Conservation (phyloP, 2,113 vertebrate genomes). For the Mustelus asterias region DNA sequence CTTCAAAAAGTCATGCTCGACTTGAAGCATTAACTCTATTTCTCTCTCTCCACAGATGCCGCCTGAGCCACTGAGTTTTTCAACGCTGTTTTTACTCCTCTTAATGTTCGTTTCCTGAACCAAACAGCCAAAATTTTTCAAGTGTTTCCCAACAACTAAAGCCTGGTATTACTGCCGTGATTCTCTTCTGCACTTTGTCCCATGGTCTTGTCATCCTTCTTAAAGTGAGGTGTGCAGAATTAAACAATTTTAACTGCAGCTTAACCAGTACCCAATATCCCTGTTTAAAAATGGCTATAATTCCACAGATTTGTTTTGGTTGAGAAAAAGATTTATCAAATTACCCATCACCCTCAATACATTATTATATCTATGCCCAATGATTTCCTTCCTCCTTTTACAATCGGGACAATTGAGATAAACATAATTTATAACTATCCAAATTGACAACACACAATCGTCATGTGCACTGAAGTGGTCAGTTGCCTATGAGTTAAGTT, state of each 20-base stretch:
- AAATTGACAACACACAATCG: neutral
- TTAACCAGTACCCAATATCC: neutral
- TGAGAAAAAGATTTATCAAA: neutral
- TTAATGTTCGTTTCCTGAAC: no score
- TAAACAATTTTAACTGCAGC: neutral
- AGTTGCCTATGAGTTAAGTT: neutral
- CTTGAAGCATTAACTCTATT: no score
- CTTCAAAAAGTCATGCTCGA: no score
- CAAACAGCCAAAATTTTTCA: no score
- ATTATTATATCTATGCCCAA: neutral
- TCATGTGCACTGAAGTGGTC: neutral
- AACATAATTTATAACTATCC: neutral
- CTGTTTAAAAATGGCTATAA: neutral
- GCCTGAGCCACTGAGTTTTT: no score
- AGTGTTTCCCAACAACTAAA: no score
- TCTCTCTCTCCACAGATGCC: no score
- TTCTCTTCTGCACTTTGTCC: no score
- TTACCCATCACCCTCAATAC: neutral
- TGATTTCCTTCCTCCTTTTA: neutral
- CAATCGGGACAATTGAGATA: neutral
- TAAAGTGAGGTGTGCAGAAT: neutral
- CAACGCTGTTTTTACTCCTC: no score
- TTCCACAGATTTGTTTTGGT: neutral
- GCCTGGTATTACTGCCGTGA: no score
- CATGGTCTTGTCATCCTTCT: neutral